Evolutionary conservation across 2,113 vertebrate species (phyloP), one percentile per base, ranked within the genome.

Genomic region (Thunnus maccoyii): DNA sequence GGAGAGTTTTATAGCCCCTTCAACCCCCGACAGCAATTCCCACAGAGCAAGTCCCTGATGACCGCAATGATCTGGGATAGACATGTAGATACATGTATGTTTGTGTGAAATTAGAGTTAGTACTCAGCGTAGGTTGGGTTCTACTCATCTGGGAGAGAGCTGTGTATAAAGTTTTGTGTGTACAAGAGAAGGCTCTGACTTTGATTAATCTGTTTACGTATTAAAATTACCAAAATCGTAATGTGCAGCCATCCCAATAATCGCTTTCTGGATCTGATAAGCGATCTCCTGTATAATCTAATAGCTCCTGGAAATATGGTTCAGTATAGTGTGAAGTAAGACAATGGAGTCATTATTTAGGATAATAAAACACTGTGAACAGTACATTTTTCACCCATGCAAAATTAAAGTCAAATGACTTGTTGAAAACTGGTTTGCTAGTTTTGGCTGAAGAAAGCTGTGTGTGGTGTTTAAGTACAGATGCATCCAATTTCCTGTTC

Each of bases 321-420:
- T 48, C 8, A 58, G 12, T 52, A 20, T 17, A 51, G 14, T 18
- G 1, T 60, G 30, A 44, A 9, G 5, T 36, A 36, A 36, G 7
- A 56, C 36, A 55, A 32, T 44, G 22, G 13, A 50, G 52, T 57
- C 16, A 30, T 22, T 36, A 14, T 57, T 64, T 0, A 6, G 25
- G 30, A 20, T 5, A 46, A 5, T 22, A 30, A 55, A 56, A 48
- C 12, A 63, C 5, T 62, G 10, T 27, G 46, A 6, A 4, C 9
- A 13, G 13, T 18, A 25, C 14, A 60, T 27, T 54, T 71, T 48
- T 13, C 11, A 60, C 30, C 17, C 47, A 36, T 41, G 8, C 44
- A 41, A 82, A 64, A 69, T 57, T 5, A 72, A 68, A 70, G 5
- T 71, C 27, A 82, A 63, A 27, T 57, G 36, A 36, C 11, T 65